Evolutionary conservation across 2,888 invertebrate species (phyloP).

Genomic region (Pinctada fucata): DNA sequence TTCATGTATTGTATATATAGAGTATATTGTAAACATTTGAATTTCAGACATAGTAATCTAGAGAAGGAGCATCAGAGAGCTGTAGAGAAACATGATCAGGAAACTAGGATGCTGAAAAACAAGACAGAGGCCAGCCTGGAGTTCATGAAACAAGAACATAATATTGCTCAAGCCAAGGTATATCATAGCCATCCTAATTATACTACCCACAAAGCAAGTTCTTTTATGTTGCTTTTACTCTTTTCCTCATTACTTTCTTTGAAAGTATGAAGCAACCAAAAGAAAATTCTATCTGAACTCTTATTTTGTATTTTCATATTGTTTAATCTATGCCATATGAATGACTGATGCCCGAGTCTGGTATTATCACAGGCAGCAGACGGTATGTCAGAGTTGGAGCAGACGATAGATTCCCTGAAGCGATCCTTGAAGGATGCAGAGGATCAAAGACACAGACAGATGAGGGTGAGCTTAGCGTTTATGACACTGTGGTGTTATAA

Average conservation of each 20-base stretch:
- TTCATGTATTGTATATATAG: too few relatives aligned
- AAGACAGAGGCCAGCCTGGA: slow-evolving; percentile 73
- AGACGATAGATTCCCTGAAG: slow-evolving; percentile 69
- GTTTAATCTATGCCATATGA: too few relatives aligned
- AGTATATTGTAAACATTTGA: too few relatives aligned
- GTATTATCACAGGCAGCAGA: slow-evolving; percentile 64
- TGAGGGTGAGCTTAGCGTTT: slow-evolving; percentile 53
- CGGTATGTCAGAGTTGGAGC: slow-evolving; percentile 69
- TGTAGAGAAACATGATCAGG: slow-evolving; percentile 66
- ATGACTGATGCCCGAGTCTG: too few relatives aligned
- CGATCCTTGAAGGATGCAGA: slow-evolving; percentile 68
- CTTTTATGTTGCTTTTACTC: too few relatives aligned
- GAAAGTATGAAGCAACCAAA: too few relatives aligned
- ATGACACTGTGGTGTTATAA: too few relatives aligned
- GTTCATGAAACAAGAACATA: slow-evolving; percentile 72
- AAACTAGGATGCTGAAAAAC: slow-evolving; percentile 64
- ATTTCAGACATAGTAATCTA: slow-evolving; percentile 57
- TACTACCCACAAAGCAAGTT: too few relatives aligned
- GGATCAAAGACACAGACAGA: slow-evolving; percentile 68
- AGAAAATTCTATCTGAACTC: too few relatives aligned
- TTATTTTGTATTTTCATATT: too few relatives aligned
- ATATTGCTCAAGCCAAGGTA: slow-evolving; percentile 70
- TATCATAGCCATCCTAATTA: background rate
- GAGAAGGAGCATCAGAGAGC: slow-evolving; percentile 67
- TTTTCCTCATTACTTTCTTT: too few relatives aligned